Conservation (phyloP, 2,113 vertebrate genomes). For the Xiphias gladius region DNA sequence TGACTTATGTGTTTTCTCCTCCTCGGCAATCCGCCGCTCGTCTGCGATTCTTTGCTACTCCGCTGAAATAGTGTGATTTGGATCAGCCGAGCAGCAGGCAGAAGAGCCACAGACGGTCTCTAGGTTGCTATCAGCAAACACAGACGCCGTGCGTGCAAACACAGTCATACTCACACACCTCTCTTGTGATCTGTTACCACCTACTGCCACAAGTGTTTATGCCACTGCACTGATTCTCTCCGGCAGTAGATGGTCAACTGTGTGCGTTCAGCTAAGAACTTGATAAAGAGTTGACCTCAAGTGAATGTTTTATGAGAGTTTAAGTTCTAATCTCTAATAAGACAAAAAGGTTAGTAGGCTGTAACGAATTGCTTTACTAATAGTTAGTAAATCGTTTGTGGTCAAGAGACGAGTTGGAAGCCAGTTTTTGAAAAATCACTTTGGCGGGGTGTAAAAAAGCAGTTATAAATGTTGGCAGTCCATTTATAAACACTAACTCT, state of each 20-base stretch:
- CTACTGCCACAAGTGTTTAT: constrained; percentile 19
- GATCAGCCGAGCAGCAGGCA: constrained; percentile 42
- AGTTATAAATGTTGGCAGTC: no score
- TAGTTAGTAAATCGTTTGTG: neutral
- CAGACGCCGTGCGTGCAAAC: constrained; percentile 20
- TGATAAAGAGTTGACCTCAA: neutral
- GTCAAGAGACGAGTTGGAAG: no score
- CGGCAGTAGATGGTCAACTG: constrained; percentile 5
- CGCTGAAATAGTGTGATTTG: constrained; percentile 40
- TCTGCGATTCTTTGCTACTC: constrained; percentile 13
- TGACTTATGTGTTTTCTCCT: constrained; percentile 54
- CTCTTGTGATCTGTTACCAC: constrained; percentile 34
- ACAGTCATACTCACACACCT: neutral
- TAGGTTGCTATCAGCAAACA: constrained; percentile 63
- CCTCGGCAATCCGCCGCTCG: neutral
- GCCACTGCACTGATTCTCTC: constrained; percentile 12
- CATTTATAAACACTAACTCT: no score
- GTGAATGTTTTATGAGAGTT: neutral
- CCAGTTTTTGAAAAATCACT: no score
- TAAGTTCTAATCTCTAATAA: neutral
- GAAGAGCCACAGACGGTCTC: constrained; percentile 44
- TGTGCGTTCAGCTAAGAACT: neutral
- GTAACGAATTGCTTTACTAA: neutral
- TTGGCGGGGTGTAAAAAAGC: no score
- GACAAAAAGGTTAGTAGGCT: neutral